Evolutionary conservation across 2,797 vertebrate species (phyloP).

Genomic region (Falco peregrinus): DNA sequence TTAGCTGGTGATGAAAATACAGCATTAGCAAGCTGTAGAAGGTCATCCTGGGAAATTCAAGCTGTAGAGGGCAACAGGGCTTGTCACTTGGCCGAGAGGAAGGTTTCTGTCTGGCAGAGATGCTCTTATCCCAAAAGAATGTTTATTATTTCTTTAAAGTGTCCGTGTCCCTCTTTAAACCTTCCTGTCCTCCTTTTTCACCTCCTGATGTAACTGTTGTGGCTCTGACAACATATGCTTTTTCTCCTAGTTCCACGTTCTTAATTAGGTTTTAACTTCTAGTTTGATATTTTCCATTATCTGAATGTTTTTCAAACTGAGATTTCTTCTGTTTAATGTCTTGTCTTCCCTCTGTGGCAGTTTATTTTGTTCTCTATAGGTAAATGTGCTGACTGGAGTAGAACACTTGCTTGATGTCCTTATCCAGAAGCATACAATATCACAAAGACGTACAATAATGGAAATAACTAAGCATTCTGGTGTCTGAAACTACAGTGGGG

Average conservation of each 20-base stretch:
- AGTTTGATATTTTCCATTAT: neutral
- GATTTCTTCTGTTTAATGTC: neutral
- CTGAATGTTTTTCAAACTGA: neutral
- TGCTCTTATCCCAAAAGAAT: neutral
- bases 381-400: neutral
- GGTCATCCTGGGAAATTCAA: neutral
- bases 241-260: neutral
- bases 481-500: neutral
- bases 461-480: neutral
- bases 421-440: neutral
- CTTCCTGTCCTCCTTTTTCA: neutral
- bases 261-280: neutral
- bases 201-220: neutral
- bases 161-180: neutral
- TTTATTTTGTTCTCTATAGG: neutral
- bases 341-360: neutral
- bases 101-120: neutral
- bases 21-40: neutral
- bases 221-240: neutral
- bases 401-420: neutral
- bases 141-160: neutral
- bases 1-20: neutral
- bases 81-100: neutral
- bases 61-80: neutral
- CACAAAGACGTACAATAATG: no score